Percentiles rank a stretch among this genome's conserved stretches.
These are phyloP conservation scores for Thymelicus sylvestris DNA, from an alignment of 2,888 invertebrate genomes.

Conservation along the genomic window DNA sequence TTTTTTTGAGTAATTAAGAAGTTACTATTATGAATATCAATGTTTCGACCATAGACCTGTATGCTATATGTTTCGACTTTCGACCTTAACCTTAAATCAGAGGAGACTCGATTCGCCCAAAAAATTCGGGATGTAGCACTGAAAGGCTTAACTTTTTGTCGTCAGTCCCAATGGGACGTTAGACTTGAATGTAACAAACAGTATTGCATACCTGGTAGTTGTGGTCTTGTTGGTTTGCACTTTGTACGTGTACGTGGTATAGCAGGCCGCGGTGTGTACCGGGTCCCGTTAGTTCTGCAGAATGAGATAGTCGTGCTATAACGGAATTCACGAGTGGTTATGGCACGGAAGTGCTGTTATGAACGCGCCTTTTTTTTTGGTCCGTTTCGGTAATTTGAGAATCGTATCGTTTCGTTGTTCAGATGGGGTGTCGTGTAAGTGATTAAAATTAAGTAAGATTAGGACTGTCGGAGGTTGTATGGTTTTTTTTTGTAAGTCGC, in stretches of 20 bases:
- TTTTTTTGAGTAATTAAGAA: too few species aligned
- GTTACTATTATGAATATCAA: too few species aligned
- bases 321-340: constrained; percentile 30
- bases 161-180: too few species aligned
- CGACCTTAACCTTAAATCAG: too few species aligned
- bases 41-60: too few species aligned
- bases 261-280: constrained; percentile 11
- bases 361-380: constrained; percentile 16
- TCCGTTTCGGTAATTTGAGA: constrained; percentile 6
- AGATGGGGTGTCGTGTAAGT: too few species aligned
- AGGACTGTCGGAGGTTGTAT: too few species aligned
- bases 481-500: too few species aligned
- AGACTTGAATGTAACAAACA: too few species aligned
- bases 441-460: too few species aligned
- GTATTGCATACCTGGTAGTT: not conserved
- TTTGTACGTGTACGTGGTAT: constrained; percentile 11
- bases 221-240: not conserved
- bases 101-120: too few species aligned
- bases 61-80: too few species aligned
- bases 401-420: not conserved
- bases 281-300: constrained; percentile 31
- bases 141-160: constrained; percentile 1
- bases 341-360: constrained; percentile 30
- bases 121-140: not conserved
- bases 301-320: constrained; percentile 29